phyloP scores from a whole-genome alignment of 2,113 vertebrate genomes.

The Corythornis vintsioides region DNA sequence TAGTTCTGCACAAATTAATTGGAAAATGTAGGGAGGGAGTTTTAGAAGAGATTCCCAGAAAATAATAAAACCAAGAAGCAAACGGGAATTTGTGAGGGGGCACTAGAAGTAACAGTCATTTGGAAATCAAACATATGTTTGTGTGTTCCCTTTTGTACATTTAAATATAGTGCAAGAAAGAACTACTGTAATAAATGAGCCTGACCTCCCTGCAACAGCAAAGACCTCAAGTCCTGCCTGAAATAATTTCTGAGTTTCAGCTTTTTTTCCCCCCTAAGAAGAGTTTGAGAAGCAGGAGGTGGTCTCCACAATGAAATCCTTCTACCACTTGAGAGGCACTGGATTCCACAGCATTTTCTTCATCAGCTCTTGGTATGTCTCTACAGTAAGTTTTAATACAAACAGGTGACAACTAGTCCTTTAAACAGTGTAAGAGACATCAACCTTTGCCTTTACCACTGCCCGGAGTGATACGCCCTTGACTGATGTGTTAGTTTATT shows the following conservation, averaged over 20 bases:
- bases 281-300: neutral
- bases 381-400: neutral
- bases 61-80: neutral
- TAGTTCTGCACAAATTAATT: neutral
- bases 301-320: neutral
- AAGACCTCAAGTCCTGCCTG: neutral
- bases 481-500: neutral
- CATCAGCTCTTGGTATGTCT: neutral
- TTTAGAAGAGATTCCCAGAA: neutral
- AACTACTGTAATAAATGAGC: conserved; percentile 14
- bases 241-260: conserved; percentile 11
- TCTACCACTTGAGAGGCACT: neutral
- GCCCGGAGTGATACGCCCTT: neutral
- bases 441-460: neutral
- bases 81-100: neutral
- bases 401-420: neutral
- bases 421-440: neutral
- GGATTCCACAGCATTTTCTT: neutral
- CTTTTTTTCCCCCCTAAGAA: neutral
- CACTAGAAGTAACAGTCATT: neutral
- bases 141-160: neutral
- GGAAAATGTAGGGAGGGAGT: neutral
- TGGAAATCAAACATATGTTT: neutral
- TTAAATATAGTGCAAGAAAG: conserved; percentile 8
- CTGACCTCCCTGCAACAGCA: neutral